Conservation (phyloP, 2,113 vertebrate genomes). For the Empidonax alnorum region DNA sequence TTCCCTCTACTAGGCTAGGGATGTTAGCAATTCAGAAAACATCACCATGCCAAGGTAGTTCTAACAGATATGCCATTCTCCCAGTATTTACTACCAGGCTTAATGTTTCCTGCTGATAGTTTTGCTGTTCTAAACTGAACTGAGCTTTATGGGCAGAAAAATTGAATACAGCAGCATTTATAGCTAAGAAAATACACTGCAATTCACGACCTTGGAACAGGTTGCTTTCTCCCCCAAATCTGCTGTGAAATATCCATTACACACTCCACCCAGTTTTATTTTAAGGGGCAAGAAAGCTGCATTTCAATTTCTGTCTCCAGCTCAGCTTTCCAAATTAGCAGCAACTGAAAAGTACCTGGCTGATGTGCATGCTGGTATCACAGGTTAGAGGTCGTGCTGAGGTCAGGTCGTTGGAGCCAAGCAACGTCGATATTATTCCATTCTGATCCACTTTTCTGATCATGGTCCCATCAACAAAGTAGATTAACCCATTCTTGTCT, state of each 20-base stretch:
- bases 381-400: slow-evolving; percentile 94
- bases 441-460: slow-evolving; percentile 97
- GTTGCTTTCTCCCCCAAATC: not conserved
- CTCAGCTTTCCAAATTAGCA: not conserved
- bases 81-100: slow-evolving; percentile 51
- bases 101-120: slow-evolving; percentile 42
- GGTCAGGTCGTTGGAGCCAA: slow-evolving; percentile 95
- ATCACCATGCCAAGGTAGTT: slow-evolving; percentile 8
- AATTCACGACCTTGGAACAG: not conserved
- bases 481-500: slow-evolving; percentile 95
- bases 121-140: slow-evolving; percentile 34
- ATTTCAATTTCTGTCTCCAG: not conserved
- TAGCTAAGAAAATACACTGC: not conserved
- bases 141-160: slow-evolving; percentile 58
- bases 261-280: not conserved
- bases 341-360: slow-evolving; percentile 83
- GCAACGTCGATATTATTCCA: slow-evolving; percentile 93
- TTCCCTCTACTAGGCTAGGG: slow-evolving; percentile 7
- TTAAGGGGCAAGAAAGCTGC: not conserved
- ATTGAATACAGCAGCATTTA: slow-evolving; percentile 37
- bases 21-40: slow-evolving; percentile 23
- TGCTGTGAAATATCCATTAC: not conserved
- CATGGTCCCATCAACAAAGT: slow-evolving; percentile 97
- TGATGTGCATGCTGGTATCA: slow-evolving; percentile 96
- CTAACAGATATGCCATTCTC: slow-evolving; percentile 21